Conservation (phyloP, 2,113 vertebrate genomes). For the Aix galericulata region DNA sequence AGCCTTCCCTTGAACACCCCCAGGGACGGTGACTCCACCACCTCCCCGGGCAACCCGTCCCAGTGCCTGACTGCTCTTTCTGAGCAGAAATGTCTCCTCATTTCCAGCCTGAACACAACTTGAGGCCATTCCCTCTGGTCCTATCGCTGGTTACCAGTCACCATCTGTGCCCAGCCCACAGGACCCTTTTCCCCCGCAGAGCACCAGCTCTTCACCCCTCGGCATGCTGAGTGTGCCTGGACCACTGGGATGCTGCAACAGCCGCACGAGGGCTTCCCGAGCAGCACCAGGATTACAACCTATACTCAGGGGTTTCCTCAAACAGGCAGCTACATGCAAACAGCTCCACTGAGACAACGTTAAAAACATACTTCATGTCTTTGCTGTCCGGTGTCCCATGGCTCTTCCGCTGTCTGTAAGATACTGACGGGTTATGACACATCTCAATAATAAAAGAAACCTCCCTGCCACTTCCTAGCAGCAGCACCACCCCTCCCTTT, state of each 20-base stretch:
- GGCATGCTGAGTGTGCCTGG: accelerated
- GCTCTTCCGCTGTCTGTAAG: background rate
- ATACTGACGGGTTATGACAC: background rate
- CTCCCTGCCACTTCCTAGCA: background rate
- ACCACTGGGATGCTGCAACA: background rate
- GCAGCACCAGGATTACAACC: background rate
- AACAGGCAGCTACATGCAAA: background rate
- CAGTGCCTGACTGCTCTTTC: no score
- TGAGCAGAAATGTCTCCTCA: no score
- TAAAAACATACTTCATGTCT: background rate
- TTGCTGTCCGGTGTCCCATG: background rate
- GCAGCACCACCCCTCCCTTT: background rate
- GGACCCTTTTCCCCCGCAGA: accelerated
- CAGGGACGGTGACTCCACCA: no score
- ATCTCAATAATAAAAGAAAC: background rate
- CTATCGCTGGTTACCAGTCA: no score
- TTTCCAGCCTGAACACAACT: no score
- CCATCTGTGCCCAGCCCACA: background rate
- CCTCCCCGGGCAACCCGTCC: no score
- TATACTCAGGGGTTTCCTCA: background rate
- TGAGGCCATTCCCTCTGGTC: no score
- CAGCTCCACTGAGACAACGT: background rate
- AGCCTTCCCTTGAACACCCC: no score
- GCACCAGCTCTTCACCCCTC: background rate
- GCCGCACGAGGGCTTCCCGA: background rate